Evolutionary conservation across 2,797 vertebrate species (phyloP).

Genomic region (Diglossa cyanea): DNA sequence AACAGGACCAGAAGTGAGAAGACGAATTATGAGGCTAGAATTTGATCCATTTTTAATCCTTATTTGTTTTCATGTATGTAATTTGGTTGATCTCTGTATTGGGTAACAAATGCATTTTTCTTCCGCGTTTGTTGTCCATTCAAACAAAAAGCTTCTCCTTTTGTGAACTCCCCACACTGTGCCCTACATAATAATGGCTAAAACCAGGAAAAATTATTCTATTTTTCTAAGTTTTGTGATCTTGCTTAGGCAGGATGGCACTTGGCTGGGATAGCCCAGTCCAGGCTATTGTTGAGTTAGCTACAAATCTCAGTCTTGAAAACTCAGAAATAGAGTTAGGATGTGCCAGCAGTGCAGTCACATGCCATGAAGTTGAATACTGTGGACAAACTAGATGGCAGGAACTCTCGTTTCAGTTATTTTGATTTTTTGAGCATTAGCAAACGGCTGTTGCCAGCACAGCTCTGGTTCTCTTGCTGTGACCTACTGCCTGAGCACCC

Average conservation of each 20-base stretch:
- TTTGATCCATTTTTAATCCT: neutral
- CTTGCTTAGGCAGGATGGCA: neutral
- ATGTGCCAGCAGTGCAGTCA: neutral
- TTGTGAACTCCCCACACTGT: neutral
- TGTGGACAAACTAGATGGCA: neutral
- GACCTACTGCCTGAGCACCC: neutral
- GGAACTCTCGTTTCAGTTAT: neutral
- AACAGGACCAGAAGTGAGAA: neutral
- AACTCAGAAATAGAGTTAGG: neutral
- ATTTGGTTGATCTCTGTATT: neutral
- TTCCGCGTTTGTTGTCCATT: neutral
- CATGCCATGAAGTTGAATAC: rapidly evolving
- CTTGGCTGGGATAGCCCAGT: neutral
- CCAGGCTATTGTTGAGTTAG: neutral
- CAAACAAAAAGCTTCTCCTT: neutral
- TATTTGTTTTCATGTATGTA: neutral
- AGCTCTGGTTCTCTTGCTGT: rapidly evolving
- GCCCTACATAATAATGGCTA: neutral
- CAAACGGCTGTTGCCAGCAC: neutral
- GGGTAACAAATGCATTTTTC: neutral
- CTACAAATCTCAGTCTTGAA: neutral
- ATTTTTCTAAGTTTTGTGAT: neutral
- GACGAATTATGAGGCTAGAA: neutral
- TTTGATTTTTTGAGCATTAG: neutral
- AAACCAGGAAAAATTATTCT: neutral